Evolutionary conservation across 2,888 invertebrate genomes (phyloP), one percentile per base, ranked within the genome.

Genomic region (Cyrtodaria siliqua): DNA sequence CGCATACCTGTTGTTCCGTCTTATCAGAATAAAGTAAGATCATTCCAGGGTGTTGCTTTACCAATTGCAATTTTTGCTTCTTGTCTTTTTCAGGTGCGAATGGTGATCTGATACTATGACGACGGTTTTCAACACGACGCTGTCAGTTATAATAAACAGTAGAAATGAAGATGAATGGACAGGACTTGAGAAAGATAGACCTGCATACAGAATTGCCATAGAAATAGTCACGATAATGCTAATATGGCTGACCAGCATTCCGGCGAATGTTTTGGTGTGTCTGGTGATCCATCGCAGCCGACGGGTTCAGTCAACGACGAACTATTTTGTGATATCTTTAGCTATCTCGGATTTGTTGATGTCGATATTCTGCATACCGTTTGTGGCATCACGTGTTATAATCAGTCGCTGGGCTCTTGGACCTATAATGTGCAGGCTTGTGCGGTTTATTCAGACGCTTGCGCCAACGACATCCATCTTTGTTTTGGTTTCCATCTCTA

Each of bases 291-390:
- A 88, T 64, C 81, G 91, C 12, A 91, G 90, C 68, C 78, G 92
- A n/a, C 85, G 92, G 23, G 87, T 92, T 6, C 92, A 92, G 85
- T 92, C 92, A 14, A 92, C 92, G 16, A 92, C 92, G 20, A 92
- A 92, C 70, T 92, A 87, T 71, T 92, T 92, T 77, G 89, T 92
- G 3, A 84, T 91, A 8, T 87, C 90, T 0, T 63, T 92, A 44
- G 90, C 92, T 4, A 29, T 73, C 8, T 75, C 87, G 0, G 92
- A 92, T 69, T 47, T 92, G 4, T 12, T 84, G 2, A 55, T 90
- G 49, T 70, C 87, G 4, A 14, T 88, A 8, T 18, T 87, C 2
- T 81, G 84, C 27, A 79, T 89, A 63, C 91, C 92, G 0, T 86
- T 91, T 52, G 68, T 89, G 1, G 70, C 87, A 1, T 85, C 79